Evolutionary conservation across 2,113 vertebrate genomes (phyloP).

Genomic region (Phodopus roborovskii): DNA sequence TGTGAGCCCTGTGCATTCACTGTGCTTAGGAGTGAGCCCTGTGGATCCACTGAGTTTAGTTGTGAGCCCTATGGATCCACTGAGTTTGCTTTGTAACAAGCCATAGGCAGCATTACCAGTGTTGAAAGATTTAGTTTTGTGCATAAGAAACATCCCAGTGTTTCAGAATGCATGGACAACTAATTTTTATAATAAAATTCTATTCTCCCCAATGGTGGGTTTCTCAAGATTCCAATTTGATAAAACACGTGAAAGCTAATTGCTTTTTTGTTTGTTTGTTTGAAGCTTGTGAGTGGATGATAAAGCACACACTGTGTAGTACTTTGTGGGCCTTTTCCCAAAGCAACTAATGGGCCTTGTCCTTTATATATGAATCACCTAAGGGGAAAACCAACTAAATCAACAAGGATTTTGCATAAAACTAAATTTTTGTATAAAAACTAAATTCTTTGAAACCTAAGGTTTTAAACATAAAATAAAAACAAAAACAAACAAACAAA

Average conservation of each 20-base stretch:
- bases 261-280: background rate
- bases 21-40: background rate
- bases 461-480: constrained; percentile 31
- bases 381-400: background rate
- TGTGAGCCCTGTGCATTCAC: background rate
- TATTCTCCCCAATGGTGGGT: background rate
- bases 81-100: background rate
- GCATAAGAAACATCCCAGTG: background rate
- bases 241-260: background rate
- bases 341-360: background rate
- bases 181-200: background rate
- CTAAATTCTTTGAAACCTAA: background rate
- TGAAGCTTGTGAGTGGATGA: constrained; percentile 1
- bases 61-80: background rate
- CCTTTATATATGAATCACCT: background rate
- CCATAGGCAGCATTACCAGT: background rate
- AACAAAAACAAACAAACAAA: too few relatives aligned
- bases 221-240: constrained; percentile 42
- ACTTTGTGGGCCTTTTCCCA: background rate
- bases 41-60: background rate
- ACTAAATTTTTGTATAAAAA: constrained; percentile 42
- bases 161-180: constrained; percentile 21
- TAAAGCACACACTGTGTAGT: background rate
- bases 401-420: too few relatives aligned
- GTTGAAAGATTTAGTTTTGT: constrained; percentile 14